phyloP scores from a whole-genome alignment of 2,797 vertebrate species.

The Tauraco hartlaubi region DNA sequence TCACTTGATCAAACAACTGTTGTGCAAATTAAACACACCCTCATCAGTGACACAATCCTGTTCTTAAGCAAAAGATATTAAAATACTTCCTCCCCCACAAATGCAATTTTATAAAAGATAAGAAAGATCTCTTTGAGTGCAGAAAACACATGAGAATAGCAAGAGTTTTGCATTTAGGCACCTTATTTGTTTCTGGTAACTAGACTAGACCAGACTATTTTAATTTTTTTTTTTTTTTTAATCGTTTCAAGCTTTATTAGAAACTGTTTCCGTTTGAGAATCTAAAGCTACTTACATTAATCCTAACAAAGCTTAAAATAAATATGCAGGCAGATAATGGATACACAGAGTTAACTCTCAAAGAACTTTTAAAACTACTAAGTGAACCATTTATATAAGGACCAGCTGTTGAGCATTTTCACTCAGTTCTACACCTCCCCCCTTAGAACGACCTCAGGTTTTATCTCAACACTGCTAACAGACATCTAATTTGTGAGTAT shows the following conservation, averaged over 20 bases:
- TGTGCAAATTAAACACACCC: slow-evolving; percentile 58
- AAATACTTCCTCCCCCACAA: slow-evolving; percentile 11
- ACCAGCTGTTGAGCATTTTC: background rate
- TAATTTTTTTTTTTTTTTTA: background rate
- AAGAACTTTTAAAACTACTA: background rate
- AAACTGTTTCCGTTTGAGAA: background rate
- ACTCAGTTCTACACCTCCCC: background rate
- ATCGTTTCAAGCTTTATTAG: background rate
- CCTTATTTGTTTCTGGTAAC: background rate
- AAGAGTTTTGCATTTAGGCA: background rate
- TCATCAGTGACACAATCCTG: slow-evolving; percentile 28
- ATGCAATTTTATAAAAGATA: background rate
- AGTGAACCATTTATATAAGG: background rate
- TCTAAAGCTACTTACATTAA: background rate
- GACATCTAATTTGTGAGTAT: background rate
- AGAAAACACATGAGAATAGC: background rate
- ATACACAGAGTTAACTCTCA: background rate
- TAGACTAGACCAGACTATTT: background rate
- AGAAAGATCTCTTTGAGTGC: background rate
- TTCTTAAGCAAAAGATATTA: slow-evolving; percentile 32
- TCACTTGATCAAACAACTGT: slow-evolving; percentile 33
- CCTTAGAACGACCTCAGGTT: background rate
- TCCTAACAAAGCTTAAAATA: background rate
- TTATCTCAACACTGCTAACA: background rate
- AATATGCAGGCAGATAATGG: background rate